Base-by-base conservation (phyloP, 2,113 vertebrate genomes). In the Leiothrix lutea region DNA sequence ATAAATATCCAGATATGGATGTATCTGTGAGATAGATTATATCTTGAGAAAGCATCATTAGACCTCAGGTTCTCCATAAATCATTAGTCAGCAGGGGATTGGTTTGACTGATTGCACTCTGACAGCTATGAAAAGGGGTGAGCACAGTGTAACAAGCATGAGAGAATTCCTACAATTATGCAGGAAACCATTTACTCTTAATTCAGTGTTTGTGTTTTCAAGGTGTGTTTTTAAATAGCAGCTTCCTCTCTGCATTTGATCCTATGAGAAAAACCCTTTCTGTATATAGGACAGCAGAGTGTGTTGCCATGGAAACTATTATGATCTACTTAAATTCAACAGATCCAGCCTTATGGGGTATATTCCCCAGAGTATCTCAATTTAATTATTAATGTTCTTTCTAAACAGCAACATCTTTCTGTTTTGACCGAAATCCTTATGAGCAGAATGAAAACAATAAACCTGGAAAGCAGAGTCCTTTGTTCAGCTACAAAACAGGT, bases 241-340 rank as follows among this genome's bases (percentile, higher is more conserved):
- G 64, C 60, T 88, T 92, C 73, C 56, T 88, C 53, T 33, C 82
- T 60, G 71, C 35, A 45, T 72, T 42, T 80, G 54, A 84, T 83
- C 56, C 72, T 51, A 66, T 53, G 90, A 92, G 56, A 80, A 66
- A 93, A 24, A 64, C 48, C 31, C 40, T 50, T 77, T 70, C 93
- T 64, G 42, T 86, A 95, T 95, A 78, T 92, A 96, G 96, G 92
- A 92, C 96, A 92, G 90, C 57, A 90, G 45, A 82, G 51, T 38
- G 25, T 78, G 96, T 97, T 97, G 92, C 94, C 88, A 96, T 96
- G 86, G 96, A 83, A 96, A 96, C 95, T 64, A 71, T 77, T 45
- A 90, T 35, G 90, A 90, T 86, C 93, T 88, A 93, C 93, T 92
- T 92, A 91, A 83, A 96, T 78, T 90, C 90, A 87, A 86, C 79